Evolutionary conservation across 2,113 vertebrate genomes (phyloP).

Genomic region (Syrmaticus mikado): DNA sequence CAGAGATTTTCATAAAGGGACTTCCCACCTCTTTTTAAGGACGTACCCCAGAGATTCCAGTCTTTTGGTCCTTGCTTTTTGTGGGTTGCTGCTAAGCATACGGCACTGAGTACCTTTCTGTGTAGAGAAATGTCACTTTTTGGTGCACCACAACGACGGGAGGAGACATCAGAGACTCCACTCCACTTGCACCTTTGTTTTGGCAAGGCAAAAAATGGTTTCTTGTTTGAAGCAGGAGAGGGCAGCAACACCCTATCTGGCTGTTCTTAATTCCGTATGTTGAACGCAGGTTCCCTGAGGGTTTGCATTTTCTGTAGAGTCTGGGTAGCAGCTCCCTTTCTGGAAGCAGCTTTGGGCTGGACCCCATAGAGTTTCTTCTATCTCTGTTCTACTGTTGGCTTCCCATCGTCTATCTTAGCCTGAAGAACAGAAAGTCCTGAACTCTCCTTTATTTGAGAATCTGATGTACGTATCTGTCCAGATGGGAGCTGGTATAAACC

Average conservation of each 20-base stretch:
- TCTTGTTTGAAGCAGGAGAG: constrained; percentile 16
- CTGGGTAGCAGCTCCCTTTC: not conserved
- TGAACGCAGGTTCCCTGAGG: too few species aligned
- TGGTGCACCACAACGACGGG: not conserved
- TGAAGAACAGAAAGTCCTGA: not conserved
- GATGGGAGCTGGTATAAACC: fast-evolving
- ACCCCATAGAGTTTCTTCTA: not conserved
- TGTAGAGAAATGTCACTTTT: not conserved
- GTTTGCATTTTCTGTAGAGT: not conserved
- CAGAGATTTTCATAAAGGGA: fast-evolving
- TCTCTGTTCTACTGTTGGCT: fast-evolving
- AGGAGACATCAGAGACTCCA: fast-evolving
- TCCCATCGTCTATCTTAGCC: not conserved
- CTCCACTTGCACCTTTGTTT: not conserved
- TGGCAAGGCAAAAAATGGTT: not conserved
- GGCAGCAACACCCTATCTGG: constrained; percentile 1
- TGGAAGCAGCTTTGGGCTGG: fast-evolving
- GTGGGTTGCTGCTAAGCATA: not conserved
- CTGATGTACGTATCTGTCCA: too few species aligned
- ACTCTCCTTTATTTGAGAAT: not conserved
- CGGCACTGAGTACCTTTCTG: not conserved
- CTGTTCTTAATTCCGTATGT: fast-evolving
- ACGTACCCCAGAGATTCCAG: not conserved
- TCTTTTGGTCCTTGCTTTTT: not conserved
- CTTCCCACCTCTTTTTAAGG: not conserved